Evolutionary conservation across 2,888 invertebrate genomes (phyloP).

Genomic region (Sinotaia quadrata): DNA sequence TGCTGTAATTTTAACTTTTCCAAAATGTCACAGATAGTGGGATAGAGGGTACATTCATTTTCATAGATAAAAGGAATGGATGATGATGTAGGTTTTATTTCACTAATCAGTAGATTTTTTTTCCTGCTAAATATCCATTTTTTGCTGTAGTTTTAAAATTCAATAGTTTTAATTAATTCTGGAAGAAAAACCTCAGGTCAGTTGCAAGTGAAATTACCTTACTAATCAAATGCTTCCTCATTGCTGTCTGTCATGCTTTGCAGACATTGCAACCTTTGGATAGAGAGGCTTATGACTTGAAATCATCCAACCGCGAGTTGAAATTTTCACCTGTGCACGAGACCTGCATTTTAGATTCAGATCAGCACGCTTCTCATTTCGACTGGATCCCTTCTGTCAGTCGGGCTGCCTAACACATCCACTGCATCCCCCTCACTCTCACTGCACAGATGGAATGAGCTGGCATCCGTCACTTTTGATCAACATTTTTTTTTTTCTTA

Average conservation of each 20-base stretch:
- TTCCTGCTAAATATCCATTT: no score
- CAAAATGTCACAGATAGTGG: no score
- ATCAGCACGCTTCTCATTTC: conserved; percentile 17
- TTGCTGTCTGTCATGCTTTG: conserved; percentile 30
- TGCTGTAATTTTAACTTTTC: no score
- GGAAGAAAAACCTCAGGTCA: no score
- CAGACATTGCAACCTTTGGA: conserved; percentile 26
- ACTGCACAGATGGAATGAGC: conserved; percentile 31
- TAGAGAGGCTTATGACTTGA: conserved; percentile 15
- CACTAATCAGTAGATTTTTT: no score
- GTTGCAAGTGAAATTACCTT: no score
- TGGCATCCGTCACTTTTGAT: conserved; percentile 10
- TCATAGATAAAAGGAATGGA: no score
- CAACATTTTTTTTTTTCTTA: neutral
- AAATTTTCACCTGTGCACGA: conserved; percentile 12
- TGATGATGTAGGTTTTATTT: no score
- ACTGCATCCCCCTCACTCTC: conserved; percentile 22
- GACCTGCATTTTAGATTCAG: conserved; percentile 24
- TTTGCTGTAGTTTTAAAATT: no score
- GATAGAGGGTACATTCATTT: no score
- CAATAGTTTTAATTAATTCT: no score
- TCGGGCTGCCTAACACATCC: conserved; percentile 3
- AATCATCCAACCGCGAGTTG: conserved; percentile 8
- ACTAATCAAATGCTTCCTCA: conserved; percentile 13
- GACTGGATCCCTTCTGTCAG: conserved; percentile 27